Conservation (phyloP, 2,113 vertebrate species). For the Aptenodytes forsteri region DNA sequence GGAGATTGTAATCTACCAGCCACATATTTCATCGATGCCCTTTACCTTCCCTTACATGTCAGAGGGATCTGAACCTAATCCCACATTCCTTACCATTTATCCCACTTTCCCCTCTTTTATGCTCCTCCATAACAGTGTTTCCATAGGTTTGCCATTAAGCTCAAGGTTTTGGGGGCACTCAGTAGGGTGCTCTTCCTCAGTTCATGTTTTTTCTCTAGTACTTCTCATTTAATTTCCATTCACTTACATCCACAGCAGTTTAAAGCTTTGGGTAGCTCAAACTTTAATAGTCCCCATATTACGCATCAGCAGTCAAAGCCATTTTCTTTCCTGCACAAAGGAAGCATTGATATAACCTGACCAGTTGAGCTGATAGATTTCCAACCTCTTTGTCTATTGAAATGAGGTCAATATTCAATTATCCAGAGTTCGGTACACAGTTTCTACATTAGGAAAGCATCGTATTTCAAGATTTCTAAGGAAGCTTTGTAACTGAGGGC, state of each 20-base stretch:
- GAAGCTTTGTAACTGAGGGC: neutral
- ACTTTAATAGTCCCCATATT: neutral
- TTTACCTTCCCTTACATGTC: fast-evolving
- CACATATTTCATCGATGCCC: neutral
- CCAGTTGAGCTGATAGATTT: neutral
- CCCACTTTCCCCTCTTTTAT: neutral
- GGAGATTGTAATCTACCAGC: no score
- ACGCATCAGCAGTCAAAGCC: neutral
- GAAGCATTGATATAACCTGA: neutral
- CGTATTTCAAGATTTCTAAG: neutral
- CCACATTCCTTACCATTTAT: neutral
- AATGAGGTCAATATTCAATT: conserved; percentile 14
- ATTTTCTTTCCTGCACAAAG: neutral
- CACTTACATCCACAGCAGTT: neutral
- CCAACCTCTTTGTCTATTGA: neutral
- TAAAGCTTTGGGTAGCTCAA: neutral
- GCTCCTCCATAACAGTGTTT: neutral
- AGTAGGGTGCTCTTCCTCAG: neutral
- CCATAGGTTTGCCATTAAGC: no score
- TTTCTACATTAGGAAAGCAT: neutral
- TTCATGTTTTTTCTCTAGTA: no score
- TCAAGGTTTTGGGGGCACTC: neutral
- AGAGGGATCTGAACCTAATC: neutral
- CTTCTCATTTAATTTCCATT: neutral
- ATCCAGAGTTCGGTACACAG: neutral